phyloP scores from a whole-genome alignment of 2,113 vertebrate species.

The Fregata magnificens region DNA sequence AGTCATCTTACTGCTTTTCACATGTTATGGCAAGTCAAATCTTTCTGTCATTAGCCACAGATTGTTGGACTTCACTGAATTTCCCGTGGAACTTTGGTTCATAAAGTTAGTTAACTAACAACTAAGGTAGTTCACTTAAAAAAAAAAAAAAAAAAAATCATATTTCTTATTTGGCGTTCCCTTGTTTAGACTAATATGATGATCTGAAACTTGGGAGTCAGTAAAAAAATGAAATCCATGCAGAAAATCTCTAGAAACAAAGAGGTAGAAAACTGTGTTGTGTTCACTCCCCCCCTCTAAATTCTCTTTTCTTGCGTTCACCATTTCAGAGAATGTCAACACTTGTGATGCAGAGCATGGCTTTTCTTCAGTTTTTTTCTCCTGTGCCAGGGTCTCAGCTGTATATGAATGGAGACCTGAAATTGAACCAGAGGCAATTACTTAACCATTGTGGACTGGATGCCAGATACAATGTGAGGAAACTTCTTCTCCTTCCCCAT shows the following conservation, averaged over 20 bases:
- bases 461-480: conserved; percentile 87
- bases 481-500: background rate
- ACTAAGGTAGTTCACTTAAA: background rate
- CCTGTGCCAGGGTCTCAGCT: conserved; percentile 85
- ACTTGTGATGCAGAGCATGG: conserved; percentile 93
- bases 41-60: background rate
- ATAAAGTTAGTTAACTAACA: background rate
- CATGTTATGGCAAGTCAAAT: background rate
- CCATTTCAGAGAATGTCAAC: conserved; percentile 89
- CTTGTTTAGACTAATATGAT: background rate
- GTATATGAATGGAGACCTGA: conserved; percentile 86
- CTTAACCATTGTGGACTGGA: conserved; percentile 83
- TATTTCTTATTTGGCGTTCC: background rate
- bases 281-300: background rate
- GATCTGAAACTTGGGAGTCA: background rate
- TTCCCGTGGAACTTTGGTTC: background rate
- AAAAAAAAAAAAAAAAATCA: background rate
- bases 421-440: conserved; percentile 85
- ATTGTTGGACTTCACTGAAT: background rate
- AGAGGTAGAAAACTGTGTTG: background rate
- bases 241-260: background rate
- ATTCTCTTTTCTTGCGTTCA: background rate
- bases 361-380: conserved; percentile 85
- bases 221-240: background rate
- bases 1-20: background rate